Evolutionary conservation across 2,888 invertebrate genomes (phyloP), one percentile per base, ranked within the genome.

Genomic region (Bedellia somnulentella): DNA sequence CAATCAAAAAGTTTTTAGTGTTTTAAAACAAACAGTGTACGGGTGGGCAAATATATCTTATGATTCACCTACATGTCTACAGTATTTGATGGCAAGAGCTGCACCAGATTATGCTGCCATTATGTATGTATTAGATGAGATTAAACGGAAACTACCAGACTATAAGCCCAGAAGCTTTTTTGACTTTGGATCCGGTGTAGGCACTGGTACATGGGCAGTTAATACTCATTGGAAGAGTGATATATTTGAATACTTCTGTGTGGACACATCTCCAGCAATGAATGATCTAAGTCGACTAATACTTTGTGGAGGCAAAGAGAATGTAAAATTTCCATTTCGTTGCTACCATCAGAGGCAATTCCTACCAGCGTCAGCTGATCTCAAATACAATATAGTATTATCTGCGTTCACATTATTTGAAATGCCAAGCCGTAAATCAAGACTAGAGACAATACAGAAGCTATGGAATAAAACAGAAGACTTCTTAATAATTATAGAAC

Each of bases 151-250:
- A 30, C 78, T 86, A 51, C 71, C 78, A 0, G 56, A 80, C 11
- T 96, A 89, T 52, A 71, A 73, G 34, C 96, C 96, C 0, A 67
- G 79, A 34, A 82, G 83, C 35, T 80, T 93, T 40, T 88, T 95
- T 43, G 95, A 97, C 66, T 93, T 91, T 58, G 97, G 96, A 1
- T 91, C 94, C 4, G 97, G 97, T 1, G 66, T 91, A 3, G 95
- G 94, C 0, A 87, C 90, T 0, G 89, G 84, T 0, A 82, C 85
- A 31, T 94, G 94, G 94, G 95, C 91, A 0, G 82, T 86, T 0
- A 83, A 85, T 44, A 56, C 70, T 3, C 70, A 80, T 10, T 97
- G 93, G 93, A 67, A 77, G 5, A 63, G 80, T 0, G 57, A 80
- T 12, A 77, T 95, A 16, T 82, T 78, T 45, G 95, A 97, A 63